A percentile compares a stretch with the other conserved stretches of the same genome.
These are phyloP conservation scores for Hydriomena furcata DNA, from an alignment of 2,888 invertebrate species.

Conservation along the genomic window DNA sequence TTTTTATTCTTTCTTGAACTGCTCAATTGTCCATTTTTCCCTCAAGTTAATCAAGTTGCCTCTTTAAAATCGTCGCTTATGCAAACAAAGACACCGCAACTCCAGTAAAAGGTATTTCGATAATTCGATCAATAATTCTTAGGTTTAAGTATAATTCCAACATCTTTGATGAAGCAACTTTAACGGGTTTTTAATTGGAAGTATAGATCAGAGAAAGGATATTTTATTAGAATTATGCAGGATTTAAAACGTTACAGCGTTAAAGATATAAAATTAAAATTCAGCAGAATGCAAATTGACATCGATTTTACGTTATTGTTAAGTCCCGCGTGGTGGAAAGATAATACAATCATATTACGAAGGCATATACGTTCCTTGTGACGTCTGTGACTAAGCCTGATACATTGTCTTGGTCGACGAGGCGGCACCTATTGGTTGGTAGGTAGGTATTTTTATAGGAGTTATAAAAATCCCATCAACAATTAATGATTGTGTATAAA, in stretches of 20 bases:
- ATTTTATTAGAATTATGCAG: conserved; percentile 8
- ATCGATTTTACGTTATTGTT: conserved; percentile 37
- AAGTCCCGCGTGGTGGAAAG: conserved; percentile 38
- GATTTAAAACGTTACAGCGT: conserved; percentile 12
- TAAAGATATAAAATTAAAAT: conserved; percentile 19
- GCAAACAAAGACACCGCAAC: conserved; percentile 26
- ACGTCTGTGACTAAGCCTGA: conserved; percentile 26
- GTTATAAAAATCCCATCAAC: conserved; percentile 10
- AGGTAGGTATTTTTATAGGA: neutral
- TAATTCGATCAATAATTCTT: neutral
- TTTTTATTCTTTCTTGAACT: conserved; percentile 77
- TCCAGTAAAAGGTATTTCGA: conserved; percentile 5
- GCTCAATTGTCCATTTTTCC: conserved; percentile 69
- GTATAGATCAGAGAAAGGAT: too few relatives aligned
- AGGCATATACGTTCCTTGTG: conserved; percentile 37
- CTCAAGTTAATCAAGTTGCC: conserved; percentile 40
- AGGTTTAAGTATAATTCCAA: neutral
- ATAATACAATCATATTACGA: conserved; percentile 50
- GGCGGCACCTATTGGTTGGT: conserved; percentile 6
- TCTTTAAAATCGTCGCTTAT: conserved; percentile 29
- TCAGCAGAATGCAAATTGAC: conserved; percentile 21
- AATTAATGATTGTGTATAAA: neutral
- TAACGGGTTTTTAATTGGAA: too few relatives aligned
- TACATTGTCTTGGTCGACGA: conserved; percentile 4
- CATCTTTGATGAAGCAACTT: neutral